phyloP scores from a whole-genome alignment of 2,797 vertebrate genomes.

The Neosilurus hyrtlii region DNA sequence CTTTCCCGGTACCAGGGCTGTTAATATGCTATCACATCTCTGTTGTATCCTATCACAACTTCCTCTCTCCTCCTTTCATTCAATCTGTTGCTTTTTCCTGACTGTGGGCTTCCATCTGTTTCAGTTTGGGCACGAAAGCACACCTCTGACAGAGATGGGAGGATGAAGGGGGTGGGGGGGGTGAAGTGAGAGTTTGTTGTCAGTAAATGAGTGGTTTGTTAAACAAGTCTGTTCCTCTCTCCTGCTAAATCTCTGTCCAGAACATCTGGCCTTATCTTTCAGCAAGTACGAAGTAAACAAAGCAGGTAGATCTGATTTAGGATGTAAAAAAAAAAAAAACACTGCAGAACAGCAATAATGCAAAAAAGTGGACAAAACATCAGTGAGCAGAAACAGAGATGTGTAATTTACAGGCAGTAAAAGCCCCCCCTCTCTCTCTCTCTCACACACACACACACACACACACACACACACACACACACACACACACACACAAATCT shows the following conservation, averaged over 20 bases:
- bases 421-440: slow-evolving; percentile 18
- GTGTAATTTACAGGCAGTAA: slow-evolving; percentile 50
- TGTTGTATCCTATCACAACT: slow-evolving; percentile 37
- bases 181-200: slow-evolving; percentile 24
- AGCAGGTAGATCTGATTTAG: slow-evolving; percentile 53
- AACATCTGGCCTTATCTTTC: slow-evolving; percentile 53
- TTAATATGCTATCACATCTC: slow-evolving; percentile 9
- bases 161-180: neutral
- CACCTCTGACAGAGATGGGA: slow-evolving; percentile 42
- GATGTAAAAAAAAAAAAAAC: slow-evolving; percentile 40
- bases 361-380: slow-evolving; percentile 46
- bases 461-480: slow-evolving; percentile 33
- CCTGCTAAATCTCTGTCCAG: slow-evolving; percentile 45
- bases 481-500: slow-evolving; percentile 8
- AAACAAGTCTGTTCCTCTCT: slow-evolving; percentile 40
- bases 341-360: slow-evolving; percentile 49
- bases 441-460: slow-evolving; percentile 27
- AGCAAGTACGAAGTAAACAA: slow-evolving; percentile 52
- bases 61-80: slow-evolving; percentile 46
- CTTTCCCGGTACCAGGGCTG: slow-evolving; percentile 10
- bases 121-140: slow-evolving; percentile 50
- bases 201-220: slow-evolving; percentile 43
- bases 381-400: slow-evolving; percentile 47
- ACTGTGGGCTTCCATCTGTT: slow-evolving; percentile 55
- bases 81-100: slow-evolving; percentile 54